Base-by-base conservation (phyloP, 35 echinoderm and acorn worm genomes). In the Strongylocentrotus purpuratus region DNA sequence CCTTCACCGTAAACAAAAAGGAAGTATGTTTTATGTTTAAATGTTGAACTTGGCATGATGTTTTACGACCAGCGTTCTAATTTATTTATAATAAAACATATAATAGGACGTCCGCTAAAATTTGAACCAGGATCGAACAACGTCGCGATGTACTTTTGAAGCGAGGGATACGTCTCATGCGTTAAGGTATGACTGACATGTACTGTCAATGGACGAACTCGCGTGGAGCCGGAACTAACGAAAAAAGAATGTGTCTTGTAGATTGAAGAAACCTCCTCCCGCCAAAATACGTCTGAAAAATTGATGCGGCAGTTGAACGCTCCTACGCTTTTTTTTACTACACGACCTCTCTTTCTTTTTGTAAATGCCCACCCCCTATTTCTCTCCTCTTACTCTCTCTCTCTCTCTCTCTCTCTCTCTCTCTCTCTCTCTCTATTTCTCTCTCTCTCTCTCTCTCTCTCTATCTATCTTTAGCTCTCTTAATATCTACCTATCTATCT, bases 241-340 rank as follows among this genome's bases (percentile, higher is more conserved):
- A 41, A 41, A 41, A 41, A 28, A 78, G 6, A 78, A n/a, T 22
- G 65, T 28, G 25, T 78, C 22, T 78, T 78, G 20, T 22, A n/a
- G 25, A 78, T 28, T 22, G 20, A 4, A 28, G 20, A 22, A 7
- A 7, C 28, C 65, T 78, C 65, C 28, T 78, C 22, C 65, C 65
- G 65, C 65, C 65, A 78, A 78, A 78, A 78, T 28, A 78, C 65
- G 6, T n/a, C 65, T 78, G 65, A 78, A 78, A 78, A 78, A 78
- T 78, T 78, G 65, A 78, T 78, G 65, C 65, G 65, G 65, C 65
- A 78, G 65, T 78, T 78, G 65, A 78, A 78, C 65, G 65, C 65
- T 78, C 65, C 28, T 78, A 1, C 65, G 65, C 65, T 78, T 78
- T 78, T 78, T 78, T 78, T 78, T 78, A 78, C 28, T n/a, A 4